A percentile compares a stretch with the other conserved stretches of the same genome.
phyloP scores from a whole-genome alignment of 2,113 vertebrate genomes.

The Mustelus asterias region DNA sequence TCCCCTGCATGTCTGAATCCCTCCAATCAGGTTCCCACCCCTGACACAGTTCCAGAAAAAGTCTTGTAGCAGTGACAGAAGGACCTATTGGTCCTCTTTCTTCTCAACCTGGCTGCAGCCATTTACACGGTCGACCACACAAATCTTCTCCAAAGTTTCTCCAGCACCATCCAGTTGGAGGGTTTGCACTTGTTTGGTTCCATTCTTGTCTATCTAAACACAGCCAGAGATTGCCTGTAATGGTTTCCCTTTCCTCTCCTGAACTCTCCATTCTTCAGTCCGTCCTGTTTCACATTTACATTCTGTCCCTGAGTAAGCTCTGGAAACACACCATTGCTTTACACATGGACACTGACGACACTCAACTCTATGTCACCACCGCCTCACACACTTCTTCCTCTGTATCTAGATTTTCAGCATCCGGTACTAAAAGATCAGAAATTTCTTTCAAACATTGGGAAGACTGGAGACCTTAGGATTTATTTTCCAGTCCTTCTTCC shows the following conservation, averaged over 20 bases:
- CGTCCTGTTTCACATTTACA: background rate
- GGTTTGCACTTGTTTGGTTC: no score
- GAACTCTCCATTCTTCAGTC: background rate
- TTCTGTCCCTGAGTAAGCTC: background rate
- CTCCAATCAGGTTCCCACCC: no score
- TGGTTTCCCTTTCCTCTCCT: background rate
- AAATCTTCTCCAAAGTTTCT: background rate
- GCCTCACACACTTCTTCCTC: background rate
- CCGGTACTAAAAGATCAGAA: no score
- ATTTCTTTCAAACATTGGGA: no score
- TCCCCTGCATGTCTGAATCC: no score
- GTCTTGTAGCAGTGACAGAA: background rate
- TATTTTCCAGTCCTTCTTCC: no score
- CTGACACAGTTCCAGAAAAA: background rate
- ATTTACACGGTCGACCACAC: background rate
- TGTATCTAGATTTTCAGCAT: no score
- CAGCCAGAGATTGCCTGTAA: background rate
- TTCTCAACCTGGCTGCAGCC: background rate
- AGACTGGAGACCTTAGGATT: no score
- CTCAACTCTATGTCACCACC: background rate
- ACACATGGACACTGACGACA: background rate
- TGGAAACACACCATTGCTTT: background rate
- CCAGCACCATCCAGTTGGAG: no score
- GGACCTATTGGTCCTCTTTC: background rate
- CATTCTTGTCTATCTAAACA: no score